Percentiles rank a stretch among this genome's conserved stretches.
Conservation (phyloP, 2,888 invertebrate genomes). For the Stegophylla sp. region DNA sequence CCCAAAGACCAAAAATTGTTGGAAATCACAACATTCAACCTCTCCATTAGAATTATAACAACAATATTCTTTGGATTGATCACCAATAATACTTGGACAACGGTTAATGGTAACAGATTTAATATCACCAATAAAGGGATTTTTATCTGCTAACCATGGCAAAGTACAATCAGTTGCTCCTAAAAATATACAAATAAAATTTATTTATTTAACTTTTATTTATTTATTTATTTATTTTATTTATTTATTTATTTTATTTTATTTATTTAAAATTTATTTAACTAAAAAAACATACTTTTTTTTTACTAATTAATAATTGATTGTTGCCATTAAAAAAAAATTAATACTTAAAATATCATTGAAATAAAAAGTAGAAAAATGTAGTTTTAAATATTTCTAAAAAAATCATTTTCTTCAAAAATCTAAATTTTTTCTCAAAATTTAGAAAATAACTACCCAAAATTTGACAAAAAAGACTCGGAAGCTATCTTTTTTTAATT, state of each 20-base stretch:
- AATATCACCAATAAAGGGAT: constrained; percentile 26
- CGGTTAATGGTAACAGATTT: constrained; percentile 54
- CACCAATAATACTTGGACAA: constrained; percentile 62
- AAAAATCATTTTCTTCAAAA: no score
- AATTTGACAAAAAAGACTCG: no score
- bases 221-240: background rate
- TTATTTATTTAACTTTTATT: background rate
- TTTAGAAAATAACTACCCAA: no score
- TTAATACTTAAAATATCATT: no score
- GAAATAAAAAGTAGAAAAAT: no score
- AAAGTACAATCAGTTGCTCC: constrained; percentile 49
- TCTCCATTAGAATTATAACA: constrained; percentile 61
- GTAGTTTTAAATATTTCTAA: no score
- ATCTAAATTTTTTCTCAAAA: no score
- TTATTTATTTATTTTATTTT: background rate
- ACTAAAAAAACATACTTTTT: background rate
- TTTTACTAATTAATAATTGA: background rate
- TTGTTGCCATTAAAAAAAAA: no score
- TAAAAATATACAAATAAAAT: constrained; percentile 23
- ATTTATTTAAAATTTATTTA: background rate
- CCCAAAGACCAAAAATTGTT: constrained; percentile 53
- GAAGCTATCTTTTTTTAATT: no score
- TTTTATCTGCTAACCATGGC: constrained; percentile 42
- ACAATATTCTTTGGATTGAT: constrained; percentile 62
- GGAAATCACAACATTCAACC: constrained; percentile 59